Evolutionary conservation across 2,113 vertebrate genomes (phyloP).

Genomic region (Hippocampus abdominalis): DNA sequence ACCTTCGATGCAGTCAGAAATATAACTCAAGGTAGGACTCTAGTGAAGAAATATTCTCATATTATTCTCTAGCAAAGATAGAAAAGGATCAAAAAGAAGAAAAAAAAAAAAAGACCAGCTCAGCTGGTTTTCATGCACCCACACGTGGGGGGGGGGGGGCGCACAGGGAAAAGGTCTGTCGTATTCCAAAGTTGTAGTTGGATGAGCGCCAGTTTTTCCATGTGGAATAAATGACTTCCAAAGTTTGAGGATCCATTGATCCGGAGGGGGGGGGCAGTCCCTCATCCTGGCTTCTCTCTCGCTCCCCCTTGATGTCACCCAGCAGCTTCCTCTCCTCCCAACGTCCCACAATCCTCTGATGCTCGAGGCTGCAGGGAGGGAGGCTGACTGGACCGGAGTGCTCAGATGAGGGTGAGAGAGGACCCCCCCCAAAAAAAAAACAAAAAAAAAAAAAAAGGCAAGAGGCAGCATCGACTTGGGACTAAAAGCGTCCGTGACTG

Average conservation of each 20-base stretch:
- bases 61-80: conserved; percentile 94
- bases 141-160: conserved; percentile 73
- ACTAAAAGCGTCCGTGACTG: conserved; percentile 30
- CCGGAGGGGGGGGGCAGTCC: conserved; percentile 25
- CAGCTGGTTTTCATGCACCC: conserved; percentile 86
- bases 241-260: conserved; percentile 18
- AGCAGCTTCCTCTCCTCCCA: conserved; percentile 11
- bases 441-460: conserved; percentile 21
- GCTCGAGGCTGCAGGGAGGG: conserved; percentile 29
- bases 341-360: conserved; percentile 26
- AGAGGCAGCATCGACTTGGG: conserved; percentile 41
- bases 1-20: conserved; percentile 74
- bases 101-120: conserved; percentile 72
- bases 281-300: conserved; percentile 14
- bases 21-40: conserved; percentile 71
- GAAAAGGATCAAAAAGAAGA: conserved; percentile 79
- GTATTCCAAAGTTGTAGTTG: conserved; percentile 82
- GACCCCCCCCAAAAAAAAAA: too few relatives aligned
- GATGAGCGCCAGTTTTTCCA: conserved; percentile 60
- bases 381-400: conserved; percentile 31
- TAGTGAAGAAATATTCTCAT: conserved; percentile 85
- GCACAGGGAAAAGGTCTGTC: conserved; percentile 81
- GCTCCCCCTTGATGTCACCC: too few relatives aligned
- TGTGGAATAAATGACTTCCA: conserved; percentile 32
- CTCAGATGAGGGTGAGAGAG: conserved; percentile 41